A percentile compares a stretch with the other conserved stretches of the same genome.
These are phyloP conservation scores for Embidobia sp. DNA, from an alignment of 2,888 invertebrate genomes.

Conservation along the genomic window DNA sequence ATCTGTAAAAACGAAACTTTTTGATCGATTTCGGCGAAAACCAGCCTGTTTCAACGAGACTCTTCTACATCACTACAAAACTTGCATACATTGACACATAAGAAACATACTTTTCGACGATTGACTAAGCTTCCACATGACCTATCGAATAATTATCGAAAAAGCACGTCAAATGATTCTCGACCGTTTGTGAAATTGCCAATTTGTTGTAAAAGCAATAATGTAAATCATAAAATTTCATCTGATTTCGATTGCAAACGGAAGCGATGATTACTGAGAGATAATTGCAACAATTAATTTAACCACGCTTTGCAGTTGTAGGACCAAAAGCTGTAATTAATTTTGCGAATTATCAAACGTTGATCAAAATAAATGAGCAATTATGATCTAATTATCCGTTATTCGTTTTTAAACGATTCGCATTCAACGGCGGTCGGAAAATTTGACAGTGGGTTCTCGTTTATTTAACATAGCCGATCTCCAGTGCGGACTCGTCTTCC, in stretches of 20 bases:
- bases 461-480: background rate
- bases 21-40: constrained; percentile 38
- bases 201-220: background rate
- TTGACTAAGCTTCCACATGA: constrained; percentile 29
- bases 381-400: constrained; percentile 1
- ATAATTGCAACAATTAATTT: constrained; percentile 22
- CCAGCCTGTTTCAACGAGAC: constrained; percentile 37
- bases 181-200: background rate
- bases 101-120: constrained; percentile 1
- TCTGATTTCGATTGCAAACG: constrained; percentile 19
- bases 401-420: background rate
- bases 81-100: constrained; percentile 10
- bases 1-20: constrained; percentile 8
- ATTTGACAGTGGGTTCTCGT: constrained; percentile 1
- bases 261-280: constrained; percentile 13
- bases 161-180: too few relatives aligned
- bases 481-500: constrained; percentile 29
- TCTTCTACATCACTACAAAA: background rate
- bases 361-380: constrained; percentile 11
- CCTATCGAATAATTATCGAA: constrained; percentile 5
- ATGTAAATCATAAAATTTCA: background rate
- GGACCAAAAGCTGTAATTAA: constrained; percentile 32
- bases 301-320: constrained; percentile 4
- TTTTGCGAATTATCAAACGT: constrained; percentile 34
- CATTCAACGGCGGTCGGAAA: background rate